phyloP scores from a whole-genome alignment of 2,113 vertebrate genomes.

The Brachyistius frenatus region DNA sequence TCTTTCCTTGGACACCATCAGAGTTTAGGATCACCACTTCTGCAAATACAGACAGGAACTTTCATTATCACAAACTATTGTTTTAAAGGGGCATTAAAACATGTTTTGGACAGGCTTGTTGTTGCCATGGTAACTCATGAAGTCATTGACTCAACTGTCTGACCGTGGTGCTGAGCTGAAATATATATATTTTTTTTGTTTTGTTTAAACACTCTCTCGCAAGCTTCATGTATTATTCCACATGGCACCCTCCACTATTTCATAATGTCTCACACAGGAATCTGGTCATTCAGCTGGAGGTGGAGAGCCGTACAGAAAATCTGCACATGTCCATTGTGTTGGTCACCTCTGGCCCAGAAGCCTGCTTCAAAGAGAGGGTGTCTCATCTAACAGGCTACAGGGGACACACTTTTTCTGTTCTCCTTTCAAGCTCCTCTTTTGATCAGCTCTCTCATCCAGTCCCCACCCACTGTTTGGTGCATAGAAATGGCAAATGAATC shows the following conservation, averaged over 20 bases:
- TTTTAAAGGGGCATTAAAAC: constrained; percentile 3
- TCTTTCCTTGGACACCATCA: no score
- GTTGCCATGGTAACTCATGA: constrained; percentile 27
- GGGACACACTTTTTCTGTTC: constrained; percentile 64
- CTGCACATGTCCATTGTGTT: constrained; percentile 71
- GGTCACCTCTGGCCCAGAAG: constrained; percentile 76
- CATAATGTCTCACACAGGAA: constrained; percentile 31
- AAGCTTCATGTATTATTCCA: constrained; percentile 16
- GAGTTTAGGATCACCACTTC: background rate
- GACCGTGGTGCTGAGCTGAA: constrained; percentile 6
- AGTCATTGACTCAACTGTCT: background rate
- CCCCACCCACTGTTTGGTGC: constrained; percentile 63
- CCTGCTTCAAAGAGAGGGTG: constrained; percentile 77
- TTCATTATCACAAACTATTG: background rate
- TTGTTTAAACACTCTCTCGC: background rate
- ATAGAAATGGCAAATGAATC: constrained; percentile 65
- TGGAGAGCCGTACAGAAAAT: constrained; percentile 42
- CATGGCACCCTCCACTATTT: constrained; percentile 17
- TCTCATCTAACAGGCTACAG: constrained; percentile 70
- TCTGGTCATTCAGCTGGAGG: constrained; percentile 51
- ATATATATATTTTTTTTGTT: background rate
- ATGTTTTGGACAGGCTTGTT: background rate
- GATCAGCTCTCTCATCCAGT: constrained; percentile 75
- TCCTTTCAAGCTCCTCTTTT: constrained; percentile 85
- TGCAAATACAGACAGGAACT: constrained; percentile 6